These are phyloP conservation scores for Teleopsis dalmanni DNA, from an alignment of 1,140 invertebrate genomes.

Conservation along the genomic window DNA sequence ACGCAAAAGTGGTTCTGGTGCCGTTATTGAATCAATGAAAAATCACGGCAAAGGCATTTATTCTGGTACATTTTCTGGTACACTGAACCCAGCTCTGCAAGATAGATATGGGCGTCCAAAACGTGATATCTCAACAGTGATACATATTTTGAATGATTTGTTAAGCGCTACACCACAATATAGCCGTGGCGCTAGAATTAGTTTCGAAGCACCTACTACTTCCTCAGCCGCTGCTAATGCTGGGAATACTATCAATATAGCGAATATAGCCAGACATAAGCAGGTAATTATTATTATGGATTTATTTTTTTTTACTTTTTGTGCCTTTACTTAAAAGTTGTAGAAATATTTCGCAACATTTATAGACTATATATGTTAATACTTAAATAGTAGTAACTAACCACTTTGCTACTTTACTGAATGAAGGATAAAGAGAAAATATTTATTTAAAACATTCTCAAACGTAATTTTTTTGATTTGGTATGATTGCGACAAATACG, in stretches of 20 bases:
- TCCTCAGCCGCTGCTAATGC: slow-evolving; percentile 10
- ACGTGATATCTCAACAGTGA: slow-evolving; percentile 87
- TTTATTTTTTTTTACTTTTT: too few relatives aligned
- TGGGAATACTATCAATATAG: not conserved
- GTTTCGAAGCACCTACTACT: slow-evolving; percentile 42
- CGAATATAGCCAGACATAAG: not conserved
- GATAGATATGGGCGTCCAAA: slow-evolving; percentile 84
- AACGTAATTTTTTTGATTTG: too few relatives aligned
- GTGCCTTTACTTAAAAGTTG: too few relatives aligned
- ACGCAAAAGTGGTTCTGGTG: slow-evolving; percentile 58
- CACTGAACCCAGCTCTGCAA: slow-evolving; percentile 87
- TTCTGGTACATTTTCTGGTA: slow-evolving; percentile 77
- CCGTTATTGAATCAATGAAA: slow-evolving; percentile 88
- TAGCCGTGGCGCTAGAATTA: slow-evolving; percentile 43
- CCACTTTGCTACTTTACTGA: too few relatives aligned
- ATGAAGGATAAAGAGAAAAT: too few relatives aligned
- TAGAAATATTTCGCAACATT: too few relatives aligned
- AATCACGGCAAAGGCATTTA: slow-evolving; percentile 86
- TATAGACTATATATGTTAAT: too few relatives aligned
- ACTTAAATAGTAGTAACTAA: too few relatives aligned
- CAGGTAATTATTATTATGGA: not conserved
- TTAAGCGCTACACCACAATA: slow-evolving; percentile 74
- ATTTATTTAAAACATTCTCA: too few relatives aligned
- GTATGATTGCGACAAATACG: too few relatives aligned
- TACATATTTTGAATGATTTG: slow-evolving; percentile 91